Evolutionary conservation across 2,113 vertebrate species (phyloP).

Genomic region (Austrofundulus limnaeus): DNA sequence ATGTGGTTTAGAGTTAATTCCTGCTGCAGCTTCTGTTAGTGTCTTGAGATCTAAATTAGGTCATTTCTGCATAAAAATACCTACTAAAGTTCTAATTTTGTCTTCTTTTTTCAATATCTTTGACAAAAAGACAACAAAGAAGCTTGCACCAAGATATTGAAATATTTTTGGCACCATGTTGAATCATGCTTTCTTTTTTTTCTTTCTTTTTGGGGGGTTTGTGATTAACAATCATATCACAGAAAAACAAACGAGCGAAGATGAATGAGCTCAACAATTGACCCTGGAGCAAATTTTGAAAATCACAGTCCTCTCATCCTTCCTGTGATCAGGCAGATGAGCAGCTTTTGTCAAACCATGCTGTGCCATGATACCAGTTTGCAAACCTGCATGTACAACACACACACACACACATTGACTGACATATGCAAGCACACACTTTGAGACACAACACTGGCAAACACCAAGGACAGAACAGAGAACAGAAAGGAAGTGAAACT

Average conservation of each 20-base stretch:
- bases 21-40: background rate
- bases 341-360: conserved; percentile 33
- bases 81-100: background rate
- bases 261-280: conserved; percentile 7
- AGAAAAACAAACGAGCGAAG: conserved; percentile 25
- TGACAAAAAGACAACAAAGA: too few species aligned
- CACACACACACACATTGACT: conserved; percentile 31
- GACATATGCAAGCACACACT: conserved; percentile 18
- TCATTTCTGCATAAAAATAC: background rate
- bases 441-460: conserved; percentile 45
- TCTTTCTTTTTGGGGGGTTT: too few species aligned
- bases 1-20: too few species aligned
- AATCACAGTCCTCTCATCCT: conserved; percentile 25
- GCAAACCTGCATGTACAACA: conserved; percentile 51
- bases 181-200: background rate
- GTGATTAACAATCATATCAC: conserved; percentile 5
- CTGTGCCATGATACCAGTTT: conserved; percentile 56
- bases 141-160: too few species aligned
- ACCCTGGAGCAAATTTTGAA: conserved; percentile 13
- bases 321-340: conserved; percentile 24
- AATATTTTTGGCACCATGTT: too few species aligned
- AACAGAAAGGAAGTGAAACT: conserved; percentile 60
- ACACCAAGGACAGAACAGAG: conserved; percentile 58
- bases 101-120: background rate
- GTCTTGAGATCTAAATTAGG: background rate